phyloP scores from a whole-genome alignment of 2,888 invertebrate genomes.

The Xestia ashworthii region DNA sequence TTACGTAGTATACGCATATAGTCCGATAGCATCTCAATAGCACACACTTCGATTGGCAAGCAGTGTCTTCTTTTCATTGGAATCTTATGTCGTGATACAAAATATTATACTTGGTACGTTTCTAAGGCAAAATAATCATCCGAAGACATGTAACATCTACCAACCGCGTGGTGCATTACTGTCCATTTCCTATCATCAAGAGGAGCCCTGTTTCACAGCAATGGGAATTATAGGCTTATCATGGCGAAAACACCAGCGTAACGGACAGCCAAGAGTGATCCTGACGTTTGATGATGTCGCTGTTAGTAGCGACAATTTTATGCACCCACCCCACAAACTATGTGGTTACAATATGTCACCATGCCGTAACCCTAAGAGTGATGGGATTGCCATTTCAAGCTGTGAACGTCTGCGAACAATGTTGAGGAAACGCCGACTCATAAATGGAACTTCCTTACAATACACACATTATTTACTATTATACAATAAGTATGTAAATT shows the following conservation, averaged over 20 bases:
- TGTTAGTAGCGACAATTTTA: neutral
- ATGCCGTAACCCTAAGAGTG: neutral
- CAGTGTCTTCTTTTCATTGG: neutral
- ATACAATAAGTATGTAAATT: conserved; percentile 49
- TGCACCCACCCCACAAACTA: neutral
- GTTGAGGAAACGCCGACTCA: conserved; percentile 35
- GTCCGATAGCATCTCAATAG: too few species aligned
- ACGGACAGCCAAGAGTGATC: neutral
- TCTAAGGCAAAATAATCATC: neutral
- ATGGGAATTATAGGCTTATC: neutral
- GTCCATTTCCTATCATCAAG: neutral
- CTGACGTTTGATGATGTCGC: neutral
- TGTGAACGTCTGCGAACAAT: conserved; percentile 14
- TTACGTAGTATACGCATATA: too few species aligned
- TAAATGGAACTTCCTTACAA: conserved; percentile 26
- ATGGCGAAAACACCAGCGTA: neutral
- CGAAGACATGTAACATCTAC: neutral
- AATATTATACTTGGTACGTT: neutral
- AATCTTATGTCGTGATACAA: neutral
- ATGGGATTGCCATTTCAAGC: neutral
- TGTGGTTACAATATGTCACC: neutral
- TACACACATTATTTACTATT: conserved; percentile 33
- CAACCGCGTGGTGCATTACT: neutral
- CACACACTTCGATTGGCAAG: neutral
- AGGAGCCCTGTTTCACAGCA: neutral